phyloP scores from a whole-genome alignment of 2,113 vertebrate species.

The Atractosteus spatula region DNA sequence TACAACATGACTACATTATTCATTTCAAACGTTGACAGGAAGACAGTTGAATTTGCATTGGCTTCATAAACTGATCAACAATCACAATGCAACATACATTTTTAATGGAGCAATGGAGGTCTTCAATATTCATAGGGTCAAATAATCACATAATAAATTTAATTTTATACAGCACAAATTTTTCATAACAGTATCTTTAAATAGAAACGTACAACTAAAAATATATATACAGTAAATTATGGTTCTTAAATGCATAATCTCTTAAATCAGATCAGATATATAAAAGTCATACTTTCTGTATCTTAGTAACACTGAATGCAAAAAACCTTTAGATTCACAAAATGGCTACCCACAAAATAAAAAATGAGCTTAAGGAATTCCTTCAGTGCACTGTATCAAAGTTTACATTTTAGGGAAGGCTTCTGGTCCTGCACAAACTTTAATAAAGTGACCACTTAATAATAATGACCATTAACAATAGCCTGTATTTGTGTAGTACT shows the following conservation, averaged over 20 bases:
- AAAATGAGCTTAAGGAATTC: no score
- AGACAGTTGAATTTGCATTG: constrained; percentile 99
- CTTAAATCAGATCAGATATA: no score
- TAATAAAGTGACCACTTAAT: no score
- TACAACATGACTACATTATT: constrained; percentile 97
- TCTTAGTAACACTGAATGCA: no score
- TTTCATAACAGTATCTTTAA: constrained; percentile 51
- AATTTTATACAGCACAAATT: constrained; percentile 67
- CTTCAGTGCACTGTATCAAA: no score
- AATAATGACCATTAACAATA: no score
- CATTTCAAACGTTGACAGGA: constrained; percentile 91
- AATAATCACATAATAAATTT: constrained; percentile 88
- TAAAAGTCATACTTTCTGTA: no score
- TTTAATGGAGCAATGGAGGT: constrained; percentile 87
- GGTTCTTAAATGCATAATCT: neutral
- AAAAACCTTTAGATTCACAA: no score
- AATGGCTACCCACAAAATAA: no score
- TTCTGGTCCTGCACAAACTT: no score
- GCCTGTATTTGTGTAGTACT: no score
- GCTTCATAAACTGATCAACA: constrained; percentile 99
- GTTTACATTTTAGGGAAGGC: no score
- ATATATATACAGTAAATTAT: constrained; percentile 14
- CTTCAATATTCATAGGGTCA: constrained; percentile 96
- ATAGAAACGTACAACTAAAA: constrained; percentile 52
- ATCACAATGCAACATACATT: constrained; percentile 96